Base-by-base conservation (phyloP, 1,140 invertebrate species). In the Heterodera carotae region DNA sequence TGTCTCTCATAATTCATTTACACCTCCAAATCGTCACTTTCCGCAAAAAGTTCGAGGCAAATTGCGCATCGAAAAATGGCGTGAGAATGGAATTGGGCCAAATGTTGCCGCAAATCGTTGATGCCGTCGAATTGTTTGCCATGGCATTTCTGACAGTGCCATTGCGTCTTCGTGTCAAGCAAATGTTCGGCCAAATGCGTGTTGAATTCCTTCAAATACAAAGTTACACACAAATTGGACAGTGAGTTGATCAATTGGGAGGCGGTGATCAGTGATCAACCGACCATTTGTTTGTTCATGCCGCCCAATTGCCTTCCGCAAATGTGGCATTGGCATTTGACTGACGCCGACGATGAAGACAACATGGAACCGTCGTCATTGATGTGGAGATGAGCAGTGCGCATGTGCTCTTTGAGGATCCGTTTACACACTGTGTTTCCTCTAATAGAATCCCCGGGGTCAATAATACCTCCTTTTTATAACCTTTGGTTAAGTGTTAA, bases 181-280 rank as follows among this genome's bases (percentile, higher is more conserved):
- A 78, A 81, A 43, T 80, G 78, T 39, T 80, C 79, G 6, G 53
- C 59, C 69, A 81, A 39, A 81, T 80, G 78, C 27, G n/a, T 25
- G 18, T 36, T 36, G 39, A 68, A 68, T 18, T 43, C 33, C 66
- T 68, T 36, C 1, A n/a, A 68, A 68, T 22, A 18, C 15, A 22
- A 18, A 22, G 66, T n/a, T n/a, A n/a, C n/a, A n/a, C n/a, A n/a
- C n/a, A n/a, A n/a, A n/a, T n/a, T n/a, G n/a, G n/a, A n/a, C n/a
- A n/a, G n/a, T n/a, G n/a, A n/a, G n/a, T n/a, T n/a, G n/a, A n/a
- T n/a, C n/a, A 43, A 43, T 8, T 12, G 12, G 39, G 6, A 43
- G 6, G 39, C 6, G 48, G 22, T 56, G 48, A 56, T 18, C 2
- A 56, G 2, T 12, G 18, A 56, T 22, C 15, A 22, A 56, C 39